phyloP scores from a whole-genome alignment of 2,888 invertebrate genomes.

The Galeopsomyia nigrocyanea region DNA sequence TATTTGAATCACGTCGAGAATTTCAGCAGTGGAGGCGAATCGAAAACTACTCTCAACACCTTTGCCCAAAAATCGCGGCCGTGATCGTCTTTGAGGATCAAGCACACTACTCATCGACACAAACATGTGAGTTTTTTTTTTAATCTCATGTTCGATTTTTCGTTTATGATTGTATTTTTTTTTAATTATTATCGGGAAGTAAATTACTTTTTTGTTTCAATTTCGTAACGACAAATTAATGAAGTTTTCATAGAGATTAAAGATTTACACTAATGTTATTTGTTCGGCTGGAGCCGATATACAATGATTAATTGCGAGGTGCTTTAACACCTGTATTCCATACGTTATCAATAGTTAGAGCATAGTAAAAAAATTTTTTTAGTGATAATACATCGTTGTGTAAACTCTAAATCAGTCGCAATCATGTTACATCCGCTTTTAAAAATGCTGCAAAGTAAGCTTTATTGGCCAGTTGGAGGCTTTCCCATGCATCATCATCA shows the following conservation, averaged over 20 bases:
- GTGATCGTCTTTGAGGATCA: conserved; percentile 71
- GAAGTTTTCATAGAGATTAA: not conserved
- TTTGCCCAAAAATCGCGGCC: conserved; percentile 70
- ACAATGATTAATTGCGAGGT: conserved; percentile 62
- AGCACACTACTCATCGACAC: conserved; percentile 58
- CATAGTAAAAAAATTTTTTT: too few species aligned
- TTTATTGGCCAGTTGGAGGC: too few species aligned
- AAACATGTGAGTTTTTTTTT: conserved; percentile 56
- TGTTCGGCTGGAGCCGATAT: not conserved
- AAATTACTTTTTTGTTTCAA: too few species aligned
- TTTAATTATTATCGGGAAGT: too few species aligned
- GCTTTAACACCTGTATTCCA: conserved; percentile 70
- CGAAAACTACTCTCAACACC: conserved; percentile 38
- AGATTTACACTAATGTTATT: not conserved
- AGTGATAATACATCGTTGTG: too few species aligned
- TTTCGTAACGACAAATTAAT: too few species aligned
- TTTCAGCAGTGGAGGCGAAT: conserved; percentile 33
- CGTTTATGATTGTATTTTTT: too few species aligned
- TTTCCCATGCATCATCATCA: too few species aligned
- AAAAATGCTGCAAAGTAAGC: too few species aligned
- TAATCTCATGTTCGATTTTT: not conserved
- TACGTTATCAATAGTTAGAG: too few species aligned
- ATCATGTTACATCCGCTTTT: not conserved
- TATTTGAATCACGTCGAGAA: conserved; percentile 77
- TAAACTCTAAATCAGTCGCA: too few species aligned